phyloP scores from a whole-genome alignment of 1,140 invertebrate genomes.

The Rhyacophila brunnea region DNA sequence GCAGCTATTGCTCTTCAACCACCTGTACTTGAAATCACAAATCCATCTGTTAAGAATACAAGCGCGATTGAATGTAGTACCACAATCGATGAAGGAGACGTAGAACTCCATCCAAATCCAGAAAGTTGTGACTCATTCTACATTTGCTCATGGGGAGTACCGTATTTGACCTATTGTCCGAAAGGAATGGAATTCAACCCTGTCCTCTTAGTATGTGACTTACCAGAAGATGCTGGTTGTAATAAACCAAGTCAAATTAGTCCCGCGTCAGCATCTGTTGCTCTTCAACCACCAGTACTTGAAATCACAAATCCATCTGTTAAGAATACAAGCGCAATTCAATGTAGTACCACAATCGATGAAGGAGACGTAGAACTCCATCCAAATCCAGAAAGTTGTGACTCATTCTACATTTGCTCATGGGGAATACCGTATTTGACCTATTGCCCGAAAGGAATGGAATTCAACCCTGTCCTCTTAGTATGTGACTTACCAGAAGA shows the following conservation, averaged over 20 bases:
- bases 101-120: conserved; percentile 42
- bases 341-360: too few relatives aligned
- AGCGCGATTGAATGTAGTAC: too few relatives aligned
- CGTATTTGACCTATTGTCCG: conserved; percentile 52
- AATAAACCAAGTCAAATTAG: conserved; percentile 27
- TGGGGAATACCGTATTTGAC: conserved; percentile 47
- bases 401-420: conserved; percentile 59
- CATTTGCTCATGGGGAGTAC: conserved; percentile 52
- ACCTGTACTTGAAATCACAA: too few relatives aligned
- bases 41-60: too few relatives aligned
- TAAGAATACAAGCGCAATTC: too few relatives aligned
- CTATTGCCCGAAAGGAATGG: conserved; percentile 39
- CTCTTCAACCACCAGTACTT: background rate
- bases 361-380: conserved; percentile 33
- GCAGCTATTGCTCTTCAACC: too few relatives aligned
- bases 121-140: conserved; percentile 58
- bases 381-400: conserved; percentile 53
- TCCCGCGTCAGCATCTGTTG: background rate
- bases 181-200: conserved; percentile 56
- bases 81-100: background rate
- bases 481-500: conserved; percentile 42
- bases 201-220: conserved; percentile 55
- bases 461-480: conserved; percentile 39
- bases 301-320: too few relatives aligned
- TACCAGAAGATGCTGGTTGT: conserved; percentile 50